Percentiles rank a stretch among this genome's conserved stretches.
These are phyloP conservation scores for Tetropium fuscum DNA, from an alignment of 2,888 invertebrate species.

Conservation along the genomic window DNA sequence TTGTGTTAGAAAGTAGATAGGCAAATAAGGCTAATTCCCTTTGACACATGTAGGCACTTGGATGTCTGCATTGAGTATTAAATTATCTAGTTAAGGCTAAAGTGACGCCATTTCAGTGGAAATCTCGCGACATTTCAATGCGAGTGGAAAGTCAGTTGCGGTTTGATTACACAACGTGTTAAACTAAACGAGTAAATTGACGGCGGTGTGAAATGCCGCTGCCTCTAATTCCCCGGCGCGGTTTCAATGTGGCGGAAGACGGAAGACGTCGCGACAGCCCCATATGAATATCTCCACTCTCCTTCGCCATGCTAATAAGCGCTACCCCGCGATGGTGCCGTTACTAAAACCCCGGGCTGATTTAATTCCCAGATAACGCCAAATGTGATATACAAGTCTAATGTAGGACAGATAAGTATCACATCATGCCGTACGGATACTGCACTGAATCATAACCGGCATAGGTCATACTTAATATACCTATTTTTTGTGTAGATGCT, in stretches of 20 bases:
- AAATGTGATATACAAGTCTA: conserved; percentile 35
- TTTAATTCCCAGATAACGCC: conserved; percentile 36
- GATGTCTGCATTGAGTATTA: conserved; percentile 4
- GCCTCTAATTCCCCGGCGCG: conserved; percentile 35
- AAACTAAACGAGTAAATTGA: conserved; percentile 47
- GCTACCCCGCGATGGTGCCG: conserved; percentile 26
- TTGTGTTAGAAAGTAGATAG: no score
- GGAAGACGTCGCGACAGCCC: conserved; percentile 33
- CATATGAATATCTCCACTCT: conserved; percentile 36
- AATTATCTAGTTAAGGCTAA: conserved; percentile 23
- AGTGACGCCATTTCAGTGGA: conserved; percentile 18
- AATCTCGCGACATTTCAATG: conserved; percentile 28
- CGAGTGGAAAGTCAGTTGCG: conserved; percentile 36
- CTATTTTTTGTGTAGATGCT: no score
- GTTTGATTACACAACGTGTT: conserved; percentile 49
- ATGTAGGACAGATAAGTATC: conserved; percentile 29
- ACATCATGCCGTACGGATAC: conserved; percentile 17
- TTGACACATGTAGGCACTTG: no score
- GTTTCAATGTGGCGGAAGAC: conserved; percentile 36
- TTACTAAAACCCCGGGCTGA: conserved; percentile 29
- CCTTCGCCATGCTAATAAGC: conserved; percentile 35
- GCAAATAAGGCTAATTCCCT: no score
- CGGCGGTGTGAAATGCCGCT: conserved; percentile 38
- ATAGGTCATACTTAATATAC: no score
- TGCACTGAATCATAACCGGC: conserved; percentile 12